These are phyloP conservation scores for Cryptoprocta ferox DNA, from an alignment of 2,797 vertebrate genomes.

Conservation along the genomic window DNA sequence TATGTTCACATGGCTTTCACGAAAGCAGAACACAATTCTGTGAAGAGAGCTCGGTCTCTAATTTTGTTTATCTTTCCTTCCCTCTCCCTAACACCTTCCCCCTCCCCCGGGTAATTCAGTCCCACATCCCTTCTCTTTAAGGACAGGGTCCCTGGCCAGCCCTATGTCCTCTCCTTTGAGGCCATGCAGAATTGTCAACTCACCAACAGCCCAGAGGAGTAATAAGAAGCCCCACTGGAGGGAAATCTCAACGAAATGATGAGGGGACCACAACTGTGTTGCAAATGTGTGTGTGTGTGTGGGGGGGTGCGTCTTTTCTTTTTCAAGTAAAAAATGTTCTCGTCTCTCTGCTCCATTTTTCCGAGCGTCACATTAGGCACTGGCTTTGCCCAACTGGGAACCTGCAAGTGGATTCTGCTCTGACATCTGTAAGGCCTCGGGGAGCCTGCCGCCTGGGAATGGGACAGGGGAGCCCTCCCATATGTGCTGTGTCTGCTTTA, in stretches of 20 bases:
- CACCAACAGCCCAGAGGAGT: not conserved
- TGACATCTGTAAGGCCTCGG: slow-evolving; percentile 63
- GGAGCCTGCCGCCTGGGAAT: slow-evolving; percentile 32
- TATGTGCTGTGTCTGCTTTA: slow-evolving; percentile 59
- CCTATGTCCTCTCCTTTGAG: not conserved
- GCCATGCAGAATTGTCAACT: not conserved
- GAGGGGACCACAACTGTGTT: not conserved
- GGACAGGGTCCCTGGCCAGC: not conserved
- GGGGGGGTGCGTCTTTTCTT: not conserved
- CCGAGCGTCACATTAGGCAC: not conserved
- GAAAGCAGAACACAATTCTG: not conserved
- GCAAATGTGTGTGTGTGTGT: not conserved
- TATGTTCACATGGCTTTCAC: not conserved
- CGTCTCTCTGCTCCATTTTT: not conserved
- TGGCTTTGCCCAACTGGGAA: slow-evolving; percentile 30
- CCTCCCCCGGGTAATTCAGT: not conserved
- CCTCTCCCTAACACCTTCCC: too few relatives aligned
- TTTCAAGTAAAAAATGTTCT: not conserved
- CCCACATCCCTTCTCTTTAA: not conserved
- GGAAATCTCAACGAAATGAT: not conserved
- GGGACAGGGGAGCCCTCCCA: slow-evolving; percentile 20
- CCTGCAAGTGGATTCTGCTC: not conserved
- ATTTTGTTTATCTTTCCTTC: not conserved
- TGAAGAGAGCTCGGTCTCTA: not conserved
- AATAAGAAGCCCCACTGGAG: not conserved